Evolutionary conservation across 2,113 vertebrate genomes (phyloP), one percentile per base, ranked within the genome.

Genomic region (Oncorhynchus nerka): DNA sequence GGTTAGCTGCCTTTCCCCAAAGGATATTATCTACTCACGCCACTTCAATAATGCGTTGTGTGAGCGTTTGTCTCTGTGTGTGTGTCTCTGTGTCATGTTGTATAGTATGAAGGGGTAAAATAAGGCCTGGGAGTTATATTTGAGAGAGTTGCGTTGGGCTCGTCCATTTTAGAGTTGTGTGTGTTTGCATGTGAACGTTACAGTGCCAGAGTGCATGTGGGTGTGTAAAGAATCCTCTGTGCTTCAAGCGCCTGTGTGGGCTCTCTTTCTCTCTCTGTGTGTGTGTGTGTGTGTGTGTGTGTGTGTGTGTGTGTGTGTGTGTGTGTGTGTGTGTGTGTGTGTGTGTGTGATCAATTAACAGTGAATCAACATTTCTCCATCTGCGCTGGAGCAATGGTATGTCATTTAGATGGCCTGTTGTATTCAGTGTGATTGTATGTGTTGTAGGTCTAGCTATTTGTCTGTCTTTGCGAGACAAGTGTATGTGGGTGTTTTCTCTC

Each of bases 171-270:
- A 66, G 59, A 48, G 48, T 32, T 78, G 8, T 78, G 68, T 20
- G 45, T 76, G 66, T 78, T 49, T 74, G 75, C 76, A 70, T 30
- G 66, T 26, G 61, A 66, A 77, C 70, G 85, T 86, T 79, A 65
- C 77, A 68, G 71, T 75, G 71, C 20, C 57, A 20, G 30, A 64
- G 74, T 68, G 49, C 39, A 45, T 75, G 74, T 75, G 74, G 45
- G 61, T 55, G 64, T 75, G 74, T 68, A 39, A 70, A 26, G 45
- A 70, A 70, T 69, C 16, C 16, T n/a, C 11, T 9, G 26, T 24
- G 68, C n/a, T 49, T 48, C 68, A 22, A 26, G 39, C 39, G 11
- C 32, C 19, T 68, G 65, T 51, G 65, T 32, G 24, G 26, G 65
- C 26, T 28, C 3, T 49, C 4, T 5, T 6, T 68, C 15, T 57